phyloP scores from a whole-genome alignment of 1,140 invertebrate genomes.

The Battus philenor region DNA sequence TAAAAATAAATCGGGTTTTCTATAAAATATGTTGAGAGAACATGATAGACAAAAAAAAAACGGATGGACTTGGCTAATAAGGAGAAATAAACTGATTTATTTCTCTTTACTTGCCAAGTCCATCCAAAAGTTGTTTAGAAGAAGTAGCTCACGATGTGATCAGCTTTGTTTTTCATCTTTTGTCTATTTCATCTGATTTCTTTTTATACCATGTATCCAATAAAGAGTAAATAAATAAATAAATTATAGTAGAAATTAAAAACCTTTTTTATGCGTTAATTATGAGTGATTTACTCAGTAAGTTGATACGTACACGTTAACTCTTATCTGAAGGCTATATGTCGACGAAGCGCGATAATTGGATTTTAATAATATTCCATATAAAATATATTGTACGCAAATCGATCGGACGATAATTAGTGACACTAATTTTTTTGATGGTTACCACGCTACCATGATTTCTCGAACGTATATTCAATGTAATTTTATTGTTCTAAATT shows the following conservation, averaged over 20 bases:
- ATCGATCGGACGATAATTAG: constrained; percentile 10
- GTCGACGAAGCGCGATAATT: background rate
- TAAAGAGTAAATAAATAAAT: background rate
- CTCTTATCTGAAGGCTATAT: background rate
- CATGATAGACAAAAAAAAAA: too few species aligned
- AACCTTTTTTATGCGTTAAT: background rate
- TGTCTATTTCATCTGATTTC: background rate
- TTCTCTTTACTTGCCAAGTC: too few species aligned
- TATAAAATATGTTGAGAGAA: too few species aligned
- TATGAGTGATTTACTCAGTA: background rate
- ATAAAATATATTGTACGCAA: constrained; percentile 12
- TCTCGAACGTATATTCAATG: too few species aligned
- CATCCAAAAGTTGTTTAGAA: background rate
- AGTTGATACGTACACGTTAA: background rate
- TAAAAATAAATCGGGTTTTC: too few species aligned
- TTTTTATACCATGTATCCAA: background rate
- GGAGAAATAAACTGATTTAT: too few species aligned
- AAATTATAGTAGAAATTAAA: background rate
- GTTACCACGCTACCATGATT: background rate
- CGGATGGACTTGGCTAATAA: too few species aligned
- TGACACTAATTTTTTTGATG: constrained; percentile 9
- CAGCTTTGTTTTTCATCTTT: background rate
- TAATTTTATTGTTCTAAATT: background rate
- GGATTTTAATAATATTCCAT: constrained; percentile 6
- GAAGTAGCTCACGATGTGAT: background rate